Evolutionary conservation across 2,113 vertebrate genomes (phyloP).

Genomic region (Sula dactylatra): DNA sequence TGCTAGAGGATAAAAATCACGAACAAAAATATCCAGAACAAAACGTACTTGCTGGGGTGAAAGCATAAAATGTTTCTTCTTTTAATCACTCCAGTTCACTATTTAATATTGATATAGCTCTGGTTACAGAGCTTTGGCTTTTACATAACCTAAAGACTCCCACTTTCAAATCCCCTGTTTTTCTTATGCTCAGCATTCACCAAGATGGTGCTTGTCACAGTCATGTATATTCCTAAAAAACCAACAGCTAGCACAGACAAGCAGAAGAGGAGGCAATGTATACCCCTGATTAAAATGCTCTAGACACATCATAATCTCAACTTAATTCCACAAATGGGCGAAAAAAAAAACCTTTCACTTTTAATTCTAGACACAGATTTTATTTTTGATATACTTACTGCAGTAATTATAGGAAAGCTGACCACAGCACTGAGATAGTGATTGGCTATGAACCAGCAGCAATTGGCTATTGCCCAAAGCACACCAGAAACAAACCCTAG

Average conservation of each 20-base stretch:
- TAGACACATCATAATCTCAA: background rate
- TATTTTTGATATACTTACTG: conserved; percentile 76
- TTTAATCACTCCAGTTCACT: background rate
- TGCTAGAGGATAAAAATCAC: background rate
- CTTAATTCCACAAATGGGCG: background rate
- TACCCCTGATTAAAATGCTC: background rate
- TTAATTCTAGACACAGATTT: background rate
- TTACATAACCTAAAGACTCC: background rate
- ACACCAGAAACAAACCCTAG: conserved; percentile 85
- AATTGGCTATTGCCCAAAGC: conserved; percentile 84
- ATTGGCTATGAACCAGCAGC: conserved; percentile 88
- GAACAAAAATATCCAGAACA: background rate
- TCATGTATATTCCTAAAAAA: background rate
- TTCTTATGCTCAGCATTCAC: background rate
- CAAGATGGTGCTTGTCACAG: background rate
- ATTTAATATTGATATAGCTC: background rate
- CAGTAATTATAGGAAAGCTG: conserved; percentile 86
- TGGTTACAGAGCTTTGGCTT: background rate
- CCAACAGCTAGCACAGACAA: background rate
- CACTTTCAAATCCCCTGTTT: background rate
- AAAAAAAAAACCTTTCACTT: background rate
- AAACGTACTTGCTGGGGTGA: background rate
- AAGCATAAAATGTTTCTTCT: background rate
- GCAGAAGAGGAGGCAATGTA: background rate
- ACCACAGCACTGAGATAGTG: conserved; percentile 82